Base-by-base conservation (phyloP, 37 sponge, comb jelly and placozoan genomes). In the Haliclona indistincta region DNA sequence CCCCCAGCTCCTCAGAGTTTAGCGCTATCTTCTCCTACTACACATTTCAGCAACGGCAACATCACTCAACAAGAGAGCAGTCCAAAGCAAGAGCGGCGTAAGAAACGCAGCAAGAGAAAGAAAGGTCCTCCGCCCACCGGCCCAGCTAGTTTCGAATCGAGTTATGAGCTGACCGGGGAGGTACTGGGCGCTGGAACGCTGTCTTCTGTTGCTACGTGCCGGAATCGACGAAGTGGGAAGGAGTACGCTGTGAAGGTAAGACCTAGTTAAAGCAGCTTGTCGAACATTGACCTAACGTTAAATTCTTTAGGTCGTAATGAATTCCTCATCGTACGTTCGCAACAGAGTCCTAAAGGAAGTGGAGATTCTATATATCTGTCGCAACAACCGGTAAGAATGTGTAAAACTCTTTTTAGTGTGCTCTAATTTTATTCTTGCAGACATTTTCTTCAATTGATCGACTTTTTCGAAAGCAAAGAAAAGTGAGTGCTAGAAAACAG, bases 341-440 rank as follows among this genome's bases (percentile, higher is more conserved):
- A 74, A 86, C 19, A 70, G 83, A 39, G 94, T 93, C 7, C 82
- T 88, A 51, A 88, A 77, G 55, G 94, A 93, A 42, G 80, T 88
- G 0, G 94, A 93, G 75, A 93, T 93, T 32, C 79, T 93, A 20
- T 85, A 93, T 76, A 60, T 52, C 60, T 87, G 93, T 37, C 81
- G 69, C 20, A 73, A 73, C 33, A 86, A 84, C 56, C 69, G 79
- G 85, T 84, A 15, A 51, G 51, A 10, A 10, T 67, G 68, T 76
- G 5, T 39, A n/a, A 28, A 13, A 28, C 67, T 8, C 20, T 25
- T 25, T 19, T 17, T 38, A 67, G 1, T 67, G 40, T 67, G 41
- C 28, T 34, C 3, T 37, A 37, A 25, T 1, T 37, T 1, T 30
- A 19, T 43, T 32, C 36, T 25, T 42, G n/a, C 54, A 70, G 73